Percentiles rank a stretch among this genome's conserved stretches.
These are phyloP conservation scores for Drosophila pallidifrons DNA, from an alignment of 1,140 invertebrate genomes.

Conservation along the genomic window DNA sequence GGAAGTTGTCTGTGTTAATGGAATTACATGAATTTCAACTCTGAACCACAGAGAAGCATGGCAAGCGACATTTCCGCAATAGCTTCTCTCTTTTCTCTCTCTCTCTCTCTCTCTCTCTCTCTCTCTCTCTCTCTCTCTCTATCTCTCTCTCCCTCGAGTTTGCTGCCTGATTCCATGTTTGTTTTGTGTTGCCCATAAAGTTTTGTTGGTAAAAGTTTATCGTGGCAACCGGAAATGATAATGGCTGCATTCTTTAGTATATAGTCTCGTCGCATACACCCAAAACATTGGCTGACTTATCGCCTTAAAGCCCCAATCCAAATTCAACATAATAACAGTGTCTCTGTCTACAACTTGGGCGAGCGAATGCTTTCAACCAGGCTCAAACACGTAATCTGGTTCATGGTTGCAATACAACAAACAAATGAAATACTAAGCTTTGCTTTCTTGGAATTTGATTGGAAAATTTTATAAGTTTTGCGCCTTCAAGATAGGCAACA, in stretches of 20 bases:
- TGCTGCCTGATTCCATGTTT: no score
- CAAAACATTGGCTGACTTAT: constrained; percentile 32
- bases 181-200: constrained; percentile 56
- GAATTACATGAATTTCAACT: constrained; percentile 80
- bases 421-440: neutral
- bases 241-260: constrained; percentile 25
- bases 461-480: no score
- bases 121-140: neutral
- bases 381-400: no score
- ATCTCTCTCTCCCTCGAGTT: neutral
- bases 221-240: constrained; percentile 55
- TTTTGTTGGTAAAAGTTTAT: constrained; percentile 55
- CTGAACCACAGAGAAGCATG: constrained; percentile 67
- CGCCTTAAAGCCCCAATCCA: constrained; percentile 21
- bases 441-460: no score
- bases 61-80: constrained; percentile 66
- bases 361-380: neutral
- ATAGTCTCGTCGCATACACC: neutral
- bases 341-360: neutral
- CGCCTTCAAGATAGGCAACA: no score
- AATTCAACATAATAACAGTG: constrained; percentile 15
- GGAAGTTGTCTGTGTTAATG: constrained; percentile 79
- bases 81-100: neutral
- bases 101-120: neutral
- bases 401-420: neutral